These are phyloP conservation scores for Leptopilina syphax DNA, from an alignment of 2,888 invertebrate species.

Conservation along the genomic window DNA sequence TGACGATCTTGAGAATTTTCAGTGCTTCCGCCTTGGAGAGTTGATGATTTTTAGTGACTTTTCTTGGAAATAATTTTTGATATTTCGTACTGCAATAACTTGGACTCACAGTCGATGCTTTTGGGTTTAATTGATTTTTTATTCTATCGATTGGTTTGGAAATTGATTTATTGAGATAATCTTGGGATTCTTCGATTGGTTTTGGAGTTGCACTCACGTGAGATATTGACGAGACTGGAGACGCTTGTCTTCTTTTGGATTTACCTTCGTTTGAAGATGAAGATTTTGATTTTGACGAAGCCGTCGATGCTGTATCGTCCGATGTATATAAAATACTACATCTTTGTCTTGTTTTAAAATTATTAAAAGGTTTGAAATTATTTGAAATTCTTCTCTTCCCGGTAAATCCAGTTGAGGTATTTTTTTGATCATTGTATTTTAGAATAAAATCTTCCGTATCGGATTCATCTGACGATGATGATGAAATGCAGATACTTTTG, in stretches of 20 bases:
- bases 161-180: constrained; percentile 39
- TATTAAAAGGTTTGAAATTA: constrained; percentile 37
- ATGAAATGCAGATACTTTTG: constrained; percentile 50
- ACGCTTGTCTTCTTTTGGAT: background rate
- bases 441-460: constrained; percentile 36
- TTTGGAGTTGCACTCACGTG: constrained; percentile 47
- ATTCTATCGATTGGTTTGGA: constrained; percentile 21
- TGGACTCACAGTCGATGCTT: background rate
- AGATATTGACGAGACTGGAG: constrained; percentile 23
- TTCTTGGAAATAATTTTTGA: constrained; percentile 31
- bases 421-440: constrained; percentile 22
- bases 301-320: constrained; percentile 57
- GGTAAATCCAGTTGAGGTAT: background rate
- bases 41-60: background rate
- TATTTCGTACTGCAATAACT: constrained; percentile 33
- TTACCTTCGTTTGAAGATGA: background rate
- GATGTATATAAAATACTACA: constrained; percentile 55
- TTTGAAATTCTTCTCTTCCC: background rate
- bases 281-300: constrained; percentile 46
- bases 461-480: constrained; percentile 54
- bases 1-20: constrained; percentile 60
- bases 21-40: constrained; percentile 57
- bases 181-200: background rate
- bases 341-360: constrained; percentile 34
- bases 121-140: constrained; percentile 1